A percentile compares a stretch with the other conserved stretches of the same genome.
Evolutionary conservation across 2,113 vertebrate species (phyloP).

Genomic region (Campylomormyrus numenius): DNA sequence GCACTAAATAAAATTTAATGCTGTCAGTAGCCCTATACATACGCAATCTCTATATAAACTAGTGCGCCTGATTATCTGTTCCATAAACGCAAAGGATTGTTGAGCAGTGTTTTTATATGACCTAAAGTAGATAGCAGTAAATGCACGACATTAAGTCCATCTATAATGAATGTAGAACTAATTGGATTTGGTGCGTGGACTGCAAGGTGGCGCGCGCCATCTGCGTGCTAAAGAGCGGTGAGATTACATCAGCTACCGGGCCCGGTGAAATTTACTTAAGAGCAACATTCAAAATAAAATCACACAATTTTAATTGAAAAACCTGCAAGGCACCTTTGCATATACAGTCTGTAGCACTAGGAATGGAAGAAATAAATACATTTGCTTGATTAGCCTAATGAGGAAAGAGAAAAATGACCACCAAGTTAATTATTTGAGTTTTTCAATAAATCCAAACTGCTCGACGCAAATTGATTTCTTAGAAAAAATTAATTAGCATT

Average conservation of each 20-base stretch:
- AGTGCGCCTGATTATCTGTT: background rate
- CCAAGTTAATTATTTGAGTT: conserved; percentile 65
- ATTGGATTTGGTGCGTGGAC: conserved; percentile 14
- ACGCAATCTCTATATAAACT: background rate
- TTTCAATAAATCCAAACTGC: conserved; percentile 66
- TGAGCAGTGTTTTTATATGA: background rate
- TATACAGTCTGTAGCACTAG: conserved; percentile 64
- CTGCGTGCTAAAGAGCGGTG: background rate
- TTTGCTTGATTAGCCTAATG: conserved; percentile 57
- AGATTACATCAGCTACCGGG: conserved; percentile 1
- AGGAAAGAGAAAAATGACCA: conserved; percentile 57
- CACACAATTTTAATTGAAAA: conserved; percentile 59
- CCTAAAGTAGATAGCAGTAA: conserved; percentile 1
- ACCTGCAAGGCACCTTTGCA: conserved; percentile 56
- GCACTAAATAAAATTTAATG: background rate
- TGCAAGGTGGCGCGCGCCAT: background rate
- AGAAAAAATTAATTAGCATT: conserved; percentile 57
- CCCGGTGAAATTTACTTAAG: conserved; percentile 18
- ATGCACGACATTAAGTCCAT: background rate
- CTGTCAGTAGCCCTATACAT: background rate
- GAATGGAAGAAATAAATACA: conserved; percentile 68
- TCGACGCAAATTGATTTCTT: conserved; percentile 58
- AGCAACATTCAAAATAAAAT: conserved; percentile 39
- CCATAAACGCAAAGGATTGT: background rate
- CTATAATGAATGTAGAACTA: conserved; percentile 13